Base-by-base conservation (phyloP, 2,888 invertebrate genomes). In the Tenthredo notha region DNA sequence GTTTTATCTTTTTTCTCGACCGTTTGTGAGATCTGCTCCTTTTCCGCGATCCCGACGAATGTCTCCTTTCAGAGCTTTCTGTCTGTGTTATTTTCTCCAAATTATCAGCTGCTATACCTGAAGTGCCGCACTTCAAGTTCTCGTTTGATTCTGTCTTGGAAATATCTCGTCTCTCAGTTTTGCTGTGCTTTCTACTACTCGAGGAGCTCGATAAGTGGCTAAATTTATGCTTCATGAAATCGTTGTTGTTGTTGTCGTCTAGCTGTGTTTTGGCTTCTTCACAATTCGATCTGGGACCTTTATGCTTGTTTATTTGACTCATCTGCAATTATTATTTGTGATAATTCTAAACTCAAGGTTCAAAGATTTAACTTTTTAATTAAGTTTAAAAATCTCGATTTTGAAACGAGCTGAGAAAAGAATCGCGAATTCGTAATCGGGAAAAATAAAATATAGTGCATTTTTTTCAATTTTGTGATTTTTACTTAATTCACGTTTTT, bases 281-380 rank as follows among this genome's bases (percentile, higher is more conserved):
- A 21, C 10, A 43, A 12, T 21, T 74, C 5, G 21, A 74, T 37
- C 40, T 74, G 15, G 43, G 43, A 43, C 12, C 43, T n/a, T 43
- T 25, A 40, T 7, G 72, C 12, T 29, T 4, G 0, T 43, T 43
- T 37, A 37, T 37, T 74, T 12, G 7, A 5, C 3, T 21, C 40
- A 21, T 74, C 72, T 74, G 43, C 18, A 74, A 67, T 67, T 6
- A 67, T 67, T 67, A 67, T 67, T 67, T 25, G 25, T 33, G 12
- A 33, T 18, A 2, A 1, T 67, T 25, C 21, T 12, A 25, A 25
- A 61, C 21, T 12, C 61, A 1, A 10, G 10, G 21, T 25, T 61
- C 25, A 61, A 4, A 61, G 21, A 3, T 61, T 5, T 0, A 61
- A 61, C 7, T 10, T 25, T 61, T 25, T 61, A 2, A 21, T 25